Base-by-base conservation (phyloP, 1,140 invertebrate species). In the Nymphalis io region DNA sequence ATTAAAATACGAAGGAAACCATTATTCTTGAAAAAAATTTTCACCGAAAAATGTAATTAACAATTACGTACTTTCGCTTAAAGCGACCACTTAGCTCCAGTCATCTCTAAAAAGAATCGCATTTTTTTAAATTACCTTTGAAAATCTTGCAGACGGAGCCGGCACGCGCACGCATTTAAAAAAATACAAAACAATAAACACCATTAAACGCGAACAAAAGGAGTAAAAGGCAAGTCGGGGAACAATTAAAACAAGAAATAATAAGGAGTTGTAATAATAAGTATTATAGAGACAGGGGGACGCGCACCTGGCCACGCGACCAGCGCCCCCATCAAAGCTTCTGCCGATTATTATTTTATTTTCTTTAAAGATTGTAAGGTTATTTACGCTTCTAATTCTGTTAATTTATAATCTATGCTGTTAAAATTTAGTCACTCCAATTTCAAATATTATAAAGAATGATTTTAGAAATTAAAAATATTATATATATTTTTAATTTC, bases 241-340 rank as follows among this genome's bases (percentile, higher is more conserved):
- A 81, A 89, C 89, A 90, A 90, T 89, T 89, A 89, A 91, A 91
- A 88, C 87, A 91, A 91, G 88, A 91, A 89, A 91, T 91, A 91
- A 90, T 89, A 90, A 89, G 87, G 87, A 91, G 82, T 84, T 83
- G 79, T 88, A 87, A 89, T 88, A 89, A 91, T 91, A 89, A 91
- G 89, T 89, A 88, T 89, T 86, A 83, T 82, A 82, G 78, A 78
- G 82, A 86, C 83, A 88, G 80, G 77, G 78, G 84, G 80, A 80
- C 65, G 64, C 74, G 75, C 85, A 91, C 87, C 86, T 88, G 88
- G 87, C 76, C 84, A 81, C 88, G 85, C 85, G 82, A 75, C 83
- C 73, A 65, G 73, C 73, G 66, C 73, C 75, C 76, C 71, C 63
- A 65, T 77, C 72, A 73, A 75, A 79, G 77, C 76, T 75, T 78